Percentiles rank a stretch among this genome's conserved stretches.
These are phyloP conservation scores for Meriones psammophilus DNA, from an alignment of 2,797 vertebrate species.

Conservation along the genomic window DNA sequence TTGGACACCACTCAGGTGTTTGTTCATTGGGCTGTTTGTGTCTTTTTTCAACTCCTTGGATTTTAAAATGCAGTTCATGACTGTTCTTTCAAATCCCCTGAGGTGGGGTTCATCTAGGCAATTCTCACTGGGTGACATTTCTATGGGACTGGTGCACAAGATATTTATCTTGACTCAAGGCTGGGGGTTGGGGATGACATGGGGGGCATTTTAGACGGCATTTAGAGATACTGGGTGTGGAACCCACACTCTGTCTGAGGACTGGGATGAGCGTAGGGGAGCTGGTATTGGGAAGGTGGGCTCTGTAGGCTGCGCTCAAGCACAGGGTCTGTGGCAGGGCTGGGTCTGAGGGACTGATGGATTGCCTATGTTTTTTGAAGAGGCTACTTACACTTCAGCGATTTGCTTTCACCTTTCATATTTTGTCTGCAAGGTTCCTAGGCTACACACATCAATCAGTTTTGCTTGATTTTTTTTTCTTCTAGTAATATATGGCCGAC, in stretches of 20 bases:
- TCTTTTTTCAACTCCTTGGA: background rate
- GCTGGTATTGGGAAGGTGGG: background rate
- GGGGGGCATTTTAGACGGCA: background rate
- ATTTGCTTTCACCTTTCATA: background rate
- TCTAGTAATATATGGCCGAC: background rate
- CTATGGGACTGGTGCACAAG: background rate
- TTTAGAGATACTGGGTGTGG: background rate
- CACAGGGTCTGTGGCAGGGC: background rate
- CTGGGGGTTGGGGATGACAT: background rate
- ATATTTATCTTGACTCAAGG: background rate
- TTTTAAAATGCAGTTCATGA: background rate
- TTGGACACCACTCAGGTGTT: background rate
- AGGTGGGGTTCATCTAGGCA: background rate
- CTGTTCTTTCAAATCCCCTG: background rate
- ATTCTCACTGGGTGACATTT: background rate
- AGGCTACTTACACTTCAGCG: background rate
- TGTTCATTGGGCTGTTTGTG: background rate
- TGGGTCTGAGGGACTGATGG: background rate
- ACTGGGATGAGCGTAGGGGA: background rate
- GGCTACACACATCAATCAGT: no score
- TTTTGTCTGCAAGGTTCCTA: background rate
- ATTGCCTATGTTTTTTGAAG: background rate
- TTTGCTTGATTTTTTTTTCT: background rate
- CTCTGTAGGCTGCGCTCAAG: background rate
- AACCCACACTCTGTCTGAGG: background rate